phyloP scores from a whole-genome alignment of 2,888 invertebrate genomes.

The Petrolisthes manimaculis region DNA sequence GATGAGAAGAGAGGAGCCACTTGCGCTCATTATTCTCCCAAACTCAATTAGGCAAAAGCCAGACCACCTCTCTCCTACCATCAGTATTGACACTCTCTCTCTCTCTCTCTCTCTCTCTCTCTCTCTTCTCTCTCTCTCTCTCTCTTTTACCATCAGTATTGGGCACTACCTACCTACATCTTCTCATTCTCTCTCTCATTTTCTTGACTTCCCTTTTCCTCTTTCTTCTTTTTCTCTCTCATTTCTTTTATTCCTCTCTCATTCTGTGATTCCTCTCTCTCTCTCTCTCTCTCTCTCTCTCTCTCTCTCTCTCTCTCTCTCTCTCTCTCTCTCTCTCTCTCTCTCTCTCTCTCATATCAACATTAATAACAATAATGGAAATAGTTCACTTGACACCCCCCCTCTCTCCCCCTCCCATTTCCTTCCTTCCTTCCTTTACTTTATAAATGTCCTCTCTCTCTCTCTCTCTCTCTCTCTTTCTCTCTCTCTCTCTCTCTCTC shows the following conservation, averaged over 20 bases:
- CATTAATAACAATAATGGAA: too few species aligned
- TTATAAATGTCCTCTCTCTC: not conserved
- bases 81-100: not conserved
- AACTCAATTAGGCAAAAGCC: conserved; percentile 18
- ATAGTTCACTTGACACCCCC: not conserved
- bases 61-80: conserved; percentile 3
- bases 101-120: not conserved
- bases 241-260: too few species aligned
- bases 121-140: not conserved
- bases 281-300: not conserved
- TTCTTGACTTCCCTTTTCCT: not conserved
- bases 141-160: not conserved
- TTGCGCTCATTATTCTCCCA: conserved; percentile 18
- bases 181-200: too few species aligned
- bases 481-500: not conserved
- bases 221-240: too few species aligned
- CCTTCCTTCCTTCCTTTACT: not conserved
- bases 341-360: not conserved
- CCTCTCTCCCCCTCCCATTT: not conserved
- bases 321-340: not conserved
- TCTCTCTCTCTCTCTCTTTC: conserved; percentile 7
- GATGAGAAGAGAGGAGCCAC: not conserved
- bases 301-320: not conserved
- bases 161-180: too few species aligned
- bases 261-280: not conserved